Evolutionary conservation across 2,888 invertebrate species (phyloP), one percentile per base, ranked within the genome.

Genomic region (Leptarthrus brevirostris): DNA sequence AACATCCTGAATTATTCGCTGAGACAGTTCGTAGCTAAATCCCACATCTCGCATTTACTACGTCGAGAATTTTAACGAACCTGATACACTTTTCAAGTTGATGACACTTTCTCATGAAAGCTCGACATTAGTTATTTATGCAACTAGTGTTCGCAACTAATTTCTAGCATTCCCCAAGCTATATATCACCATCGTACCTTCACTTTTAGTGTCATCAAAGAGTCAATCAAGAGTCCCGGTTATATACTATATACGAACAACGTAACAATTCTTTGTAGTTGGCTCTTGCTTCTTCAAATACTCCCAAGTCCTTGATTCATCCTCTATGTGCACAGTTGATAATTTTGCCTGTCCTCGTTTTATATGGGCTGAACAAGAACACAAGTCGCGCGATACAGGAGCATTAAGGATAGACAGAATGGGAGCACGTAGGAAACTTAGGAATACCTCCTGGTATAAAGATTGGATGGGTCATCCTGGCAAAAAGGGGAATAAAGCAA

Each of bases 331-430:
- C 70, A 61, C 30, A 71, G 74, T 71, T 74, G 74, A 71, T 71
- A 70, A 74, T 74, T 74, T 74, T 47, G 71, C 70, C 70, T 74
- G 74, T 36, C 74, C 74, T 71, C 71, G 16, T 70, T 74, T 74
- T 44, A 56, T 74, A 34, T 44, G 58, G 56, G 69, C 69, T 44
- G 54, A 58, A 44, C 56, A 56, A 34, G 53, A 24, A 54, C 40
- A 72, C 14, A 36, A 61, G 36, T 40, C 61, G 61, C 56, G 56
- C 61, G 61, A 61, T 61, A 40, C 40, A 61, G 24, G 20, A 34
- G 12, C 20, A 36, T 36, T 18, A 18, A 58, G 36, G 61, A 61
- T 61, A 61, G 61, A 36, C 61, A 61, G 69, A 69, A 69, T 34
- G 69, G 24, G 49, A 69, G 49, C 47, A 34, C 30, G 52, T 69